Evolutionary conservation across 2,797 vertebrate species (phyloP), one percentile per base, ranked within the genome.

Genomic region (Brotula barbata): DNA sequence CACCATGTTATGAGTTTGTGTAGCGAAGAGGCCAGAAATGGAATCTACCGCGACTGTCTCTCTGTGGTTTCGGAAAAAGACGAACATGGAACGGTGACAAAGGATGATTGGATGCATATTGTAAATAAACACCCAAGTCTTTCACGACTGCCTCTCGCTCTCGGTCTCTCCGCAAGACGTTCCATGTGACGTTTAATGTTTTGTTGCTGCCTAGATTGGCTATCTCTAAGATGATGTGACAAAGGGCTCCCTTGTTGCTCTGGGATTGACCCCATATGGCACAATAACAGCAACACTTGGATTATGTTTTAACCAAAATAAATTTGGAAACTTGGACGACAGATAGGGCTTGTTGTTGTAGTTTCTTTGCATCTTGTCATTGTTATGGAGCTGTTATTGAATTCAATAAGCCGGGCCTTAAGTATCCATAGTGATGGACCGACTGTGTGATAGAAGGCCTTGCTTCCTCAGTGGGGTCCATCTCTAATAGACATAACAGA

Each of bases 71-170:
- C 5, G 74, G 78, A 69, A 77, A 82, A 78, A 64, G 67, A 64
- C 41, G 61, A 77, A 75, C 78, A 52, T 88, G 84, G 87, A 89
- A 82, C 84, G 1, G 76, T 85, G 84, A 85, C 85, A 85, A 81
- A 82, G 80, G 64, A 81, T 88, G 83, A 87, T 87, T 87, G 83
- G 87, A 83, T 84, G 79, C 82, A 82, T 87, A 87, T 80, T 84
- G 85, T 90, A 89, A 88, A 89, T 84, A 88, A 89, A 90, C 82
- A 88, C 80, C 77, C 79, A 77, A 84, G 72, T 75, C 76, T 75
- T 85, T 76, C 47, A 52, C 51, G 25, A 75, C 14, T 46, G 55
- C 67, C 22, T 53, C 56, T 47, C 36, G 17, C 44, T 67, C 71
- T 59, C 46, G 16, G 69, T 55, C 57, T 53, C 72, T 77, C 58